Evolutionary conservation across 2,797 vertebrate species (phyloP).

Genomic region (Pyrocephalus nanus): DNA sequence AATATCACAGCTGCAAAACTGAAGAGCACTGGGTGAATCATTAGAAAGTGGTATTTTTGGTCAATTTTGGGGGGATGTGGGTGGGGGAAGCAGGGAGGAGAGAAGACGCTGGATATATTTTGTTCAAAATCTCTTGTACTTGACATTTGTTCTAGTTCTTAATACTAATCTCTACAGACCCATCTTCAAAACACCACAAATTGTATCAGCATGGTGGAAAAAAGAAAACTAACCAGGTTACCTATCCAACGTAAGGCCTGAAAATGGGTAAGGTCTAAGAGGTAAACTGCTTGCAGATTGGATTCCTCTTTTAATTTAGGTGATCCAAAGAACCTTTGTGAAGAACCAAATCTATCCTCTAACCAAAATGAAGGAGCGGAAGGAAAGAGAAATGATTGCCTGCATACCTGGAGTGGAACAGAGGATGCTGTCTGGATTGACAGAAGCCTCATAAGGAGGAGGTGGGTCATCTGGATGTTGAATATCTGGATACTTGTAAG

Average conservation of each 20-base stretch:
- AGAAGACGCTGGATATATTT: neutral
- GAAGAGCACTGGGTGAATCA: conserved; percentile 57
- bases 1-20: conserved; percentile 55
- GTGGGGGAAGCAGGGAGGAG: conserved; percentile 14
- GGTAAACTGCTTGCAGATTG: neutral
- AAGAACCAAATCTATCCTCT: neutral
- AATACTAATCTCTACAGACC: neutral
- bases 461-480: conserved; percentile 96
- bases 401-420: conserved; percentile 87
- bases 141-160: conserved; percentile 19
- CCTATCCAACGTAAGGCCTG: neutral
- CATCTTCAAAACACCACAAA: neutral
- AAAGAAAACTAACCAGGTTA: neutral
- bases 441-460: conserved; percentile 95
- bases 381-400: neutral
- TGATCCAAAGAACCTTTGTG: neutral
- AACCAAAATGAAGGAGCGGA: neutral
- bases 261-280: neutral
- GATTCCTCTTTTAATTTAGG: neutral
- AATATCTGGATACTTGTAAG: conserved; percentile 96
- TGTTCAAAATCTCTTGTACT: neutral
- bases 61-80: conserved; percentile 24
- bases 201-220: neutral
- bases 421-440: conserved; percentile 90
- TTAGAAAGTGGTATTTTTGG: conserved; percentile 65